Conservation (phyloP, 2,113 vertebrate species). For the Dasypus novemcinctus region DNA sequence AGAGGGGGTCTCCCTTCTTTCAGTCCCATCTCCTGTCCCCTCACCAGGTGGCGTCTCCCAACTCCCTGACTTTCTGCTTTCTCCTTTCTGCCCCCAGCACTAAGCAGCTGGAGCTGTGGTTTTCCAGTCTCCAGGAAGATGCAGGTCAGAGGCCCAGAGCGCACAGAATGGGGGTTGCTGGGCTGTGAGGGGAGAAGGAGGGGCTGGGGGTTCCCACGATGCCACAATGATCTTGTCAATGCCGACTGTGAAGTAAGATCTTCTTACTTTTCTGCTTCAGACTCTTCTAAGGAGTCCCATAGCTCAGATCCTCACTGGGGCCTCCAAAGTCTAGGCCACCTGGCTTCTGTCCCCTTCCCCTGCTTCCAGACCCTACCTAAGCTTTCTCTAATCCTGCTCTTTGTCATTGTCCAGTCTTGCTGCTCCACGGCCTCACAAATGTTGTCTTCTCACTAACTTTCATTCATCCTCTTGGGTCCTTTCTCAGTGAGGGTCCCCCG, state of each 20-base stretch:
- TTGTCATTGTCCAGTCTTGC: neutral
- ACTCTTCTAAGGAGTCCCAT: neutral
- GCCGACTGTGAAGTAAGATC: accelerated
- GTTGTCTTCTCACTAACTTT: neutral
- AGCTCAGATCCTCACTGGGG: neutral
- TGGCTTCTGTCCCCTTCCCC: neutral
- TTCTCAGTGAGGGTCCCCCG: neutral
- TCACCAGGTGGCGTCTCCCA: too few relatives aligned
- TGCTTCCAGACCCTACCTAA: neutral
- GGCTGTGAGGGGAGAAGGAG: neutral
- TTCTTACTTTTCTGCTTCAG: neutral
- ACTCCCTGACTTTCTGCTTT: neutral
- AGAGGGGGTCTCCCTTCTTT: neutral
- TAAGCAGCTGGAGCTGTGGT: conserved; percentile 93
- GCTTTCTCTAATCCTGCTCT: neutral
- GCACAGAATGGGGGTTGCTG: neutral
- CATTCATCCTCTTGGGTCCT: neutral
- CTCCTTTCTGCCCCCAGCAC: conserved; percentile 80
- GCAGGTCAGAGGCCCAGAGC: conserved; percentile 81
- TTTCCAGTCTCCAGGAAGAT: conserved; percentile 92
- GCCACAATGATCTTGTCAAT: neutral
- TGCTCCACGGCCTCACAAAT: neutral
- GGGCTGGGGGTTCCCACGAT: neutral
- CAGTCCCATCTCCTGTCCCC: neutral
- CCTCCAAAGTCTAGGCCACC: neutral